phyloP scores from a whole-genome alignment of 2,888 invertebrate genomes.

The Ptychoptera albimana region DNA sequence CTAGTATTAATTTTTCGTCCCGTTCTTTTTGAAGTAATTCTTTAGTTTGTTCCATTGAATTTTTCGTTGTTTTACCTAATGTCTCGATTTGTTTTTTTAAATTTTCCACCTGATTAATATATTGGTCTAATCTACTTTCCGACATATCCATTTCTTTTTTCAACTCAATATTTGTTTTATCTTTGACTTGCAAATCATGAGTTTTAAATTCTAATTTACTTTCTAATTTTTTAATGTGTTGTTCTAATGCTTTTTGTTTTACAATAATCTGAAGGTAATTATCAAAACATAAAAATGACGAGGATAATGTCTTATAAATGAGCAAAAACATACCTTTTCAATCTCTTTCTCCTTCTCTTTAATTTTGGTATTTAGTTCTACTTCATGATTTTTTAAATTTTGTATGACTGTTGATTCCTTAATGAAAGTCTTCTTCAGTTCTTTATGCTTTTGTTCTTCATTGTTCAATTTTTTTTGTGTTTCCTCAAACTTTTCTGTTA shows the following conservation, averaged over 20 bases:
- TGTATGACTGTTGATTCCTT: not conserved
- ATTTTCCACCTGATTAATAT: too few species aligned
- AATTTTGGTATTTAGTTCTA: not conserved
- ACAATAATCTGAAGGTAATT: slow-evolving; percentile 1
- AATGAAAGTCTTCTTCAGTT: not conserved
- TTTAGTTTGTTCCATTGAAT: too few species aligned
- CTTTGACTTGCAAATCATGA: too few species aligned
- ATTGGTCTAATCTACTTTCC: too few species aligned
- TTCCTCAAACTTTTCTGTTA: not conserved
- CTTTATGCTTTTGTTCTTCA: not conserved
- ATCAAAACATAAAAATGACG: too few species aligned
- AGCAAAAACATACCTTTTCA: not conserved
- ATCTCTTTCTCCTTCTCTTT: not conserved
- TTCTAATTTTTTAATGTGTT: slow-evolving; percentile 2
- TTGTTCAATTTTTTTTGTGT: not conserved
- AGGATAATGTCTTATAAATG: too few species aligned
- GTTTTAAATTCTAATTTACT: slow-evolving; percentile 2
- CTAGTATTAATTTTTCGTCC: slow-evolving; percentile 4
- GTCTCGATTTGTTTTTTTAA: too few species aligned
- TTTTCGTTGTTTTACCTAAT: too few species aligned
- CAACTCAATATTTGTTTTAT: too few species aligned
- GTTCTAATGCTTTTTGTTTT: slow-evolving; percentile 4
- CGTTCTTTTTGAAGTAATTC: not conserved
- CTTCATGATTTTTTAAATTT: not conserved
- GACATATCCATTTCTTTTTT: too few species aligned